Conservation (phyloP, 2,888 invertebrate species). For the Tetragonisca angustula region DNA sequence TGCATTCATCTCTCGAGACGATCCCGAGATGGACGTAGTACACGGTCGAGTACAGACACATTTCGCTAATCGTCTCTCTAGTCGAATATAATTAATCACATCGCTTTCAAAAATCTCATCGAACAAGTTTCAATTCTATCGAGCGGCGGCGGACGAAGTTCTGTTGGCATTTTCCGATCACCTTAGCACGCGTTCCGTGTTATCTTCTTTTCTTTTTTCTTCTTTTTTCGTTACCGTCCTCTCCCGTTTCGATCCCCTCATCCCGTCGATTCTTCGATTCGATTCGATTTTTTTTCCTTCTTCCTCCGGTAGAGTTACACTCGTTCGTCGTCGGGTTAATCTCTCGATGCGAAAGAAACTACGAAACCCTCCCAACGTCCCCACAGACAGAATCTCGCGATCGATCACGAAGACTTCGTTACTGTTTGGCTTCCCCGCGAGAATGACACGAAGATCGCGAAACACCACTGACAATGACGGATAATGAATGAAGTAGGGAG, state of each 20-base stretch:
- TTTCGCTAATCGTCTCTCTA: conserved; percentile 64
- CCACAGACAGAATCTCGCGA: conserved; percentile 60
- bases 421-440: conserved; percentile 53
- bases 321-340: conserved; percentile 52
- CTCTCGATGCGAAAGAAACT: conserved; percentile 61
- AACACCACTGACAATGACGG: conserved; percentile 31
- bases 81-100: conserved; percentile 72
- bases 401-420: conserved; percentile 61
- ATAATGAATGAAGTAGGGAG: conserved; percentile 28
- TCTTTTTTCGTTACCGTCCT: neutral
- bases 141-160: conserved; percentile 78
- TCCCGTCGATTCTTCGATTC: neutral
- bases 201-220: too few species aligned
- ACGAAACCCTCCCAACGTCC: conserved; percentile 66
- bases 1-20: conserved; percentile 51
- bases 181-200: conserved; percentile 11
- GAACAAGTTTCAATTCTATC: conserved; percentile 83
- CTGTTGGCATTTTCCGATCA: conserved; percentile 41
- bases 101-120: conserved; percentile 73
- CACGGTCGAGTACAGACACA: conserved; percentile 77
- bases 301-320: conserved; percentile 23
- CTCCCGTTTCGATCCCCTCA: neutral
- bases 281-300: neutral
- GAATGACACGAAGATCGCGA: conserved; percentile 64
- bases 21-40: conserved; percentile 55